Conservation (phyloP, 1,140 invertebrate genomes). For the Bombyx mori region DNA sequence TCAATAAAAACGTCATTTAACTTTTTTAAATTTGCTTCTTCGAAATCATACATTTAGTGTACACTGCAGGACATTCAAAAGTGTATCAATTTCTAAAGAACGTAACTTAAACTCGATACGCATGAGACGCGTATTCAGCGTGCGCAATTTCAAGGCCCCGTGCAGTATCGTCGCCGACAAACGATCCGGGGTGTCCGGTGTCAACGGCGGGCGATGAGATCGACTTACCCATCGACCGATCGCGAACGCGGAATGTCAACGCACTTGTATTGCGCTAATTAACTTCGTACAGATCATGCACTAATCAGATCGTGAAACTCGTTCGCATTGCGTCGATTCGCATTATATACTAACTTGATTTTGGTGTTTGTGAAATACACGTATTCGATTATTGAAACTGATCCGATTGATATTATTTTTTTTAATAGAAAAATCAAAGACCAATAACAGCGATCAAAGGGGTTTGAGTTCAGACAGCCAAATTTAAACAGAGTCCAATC, state of each 20-base stretch:
- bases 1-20: no score
- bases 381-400: no score
- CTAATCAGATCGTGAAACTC: conserved; percentile 3
- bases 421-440: no score
- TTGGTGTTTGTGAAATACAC: no score
- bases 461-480: no score
- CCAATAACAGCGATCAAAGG: no score
- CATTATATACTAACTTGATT: no score
- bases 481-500: no score
- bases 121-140: conserved; percentile 51
- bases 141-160: conserved; percentile 37
- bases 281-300: conserved; percentile 10
- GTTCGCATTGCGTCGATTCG: not conserved
- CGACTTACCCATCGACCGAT: conserved; percentile 53
- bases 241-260: conserved; percentile 35
- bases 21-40: no score
- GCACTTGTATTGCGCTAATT: conserved; percentile 26
- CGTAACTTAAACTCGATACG: conserved; percentile 33
- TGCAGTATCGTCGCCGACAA: conserved; percentile 50
- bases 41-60: not conserved
- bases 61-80: conserved; percentile 10
- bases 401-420: no score
- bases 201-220: conserved; percentile 32
- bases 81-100: conserved; percentile 20
- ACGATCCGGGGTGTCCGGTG: conserved; percentile 39